Evolutionary conservation across 1,140 invertebrate genomes (phyloP).

Genomic region (Zaprionus davidi): DNA sequence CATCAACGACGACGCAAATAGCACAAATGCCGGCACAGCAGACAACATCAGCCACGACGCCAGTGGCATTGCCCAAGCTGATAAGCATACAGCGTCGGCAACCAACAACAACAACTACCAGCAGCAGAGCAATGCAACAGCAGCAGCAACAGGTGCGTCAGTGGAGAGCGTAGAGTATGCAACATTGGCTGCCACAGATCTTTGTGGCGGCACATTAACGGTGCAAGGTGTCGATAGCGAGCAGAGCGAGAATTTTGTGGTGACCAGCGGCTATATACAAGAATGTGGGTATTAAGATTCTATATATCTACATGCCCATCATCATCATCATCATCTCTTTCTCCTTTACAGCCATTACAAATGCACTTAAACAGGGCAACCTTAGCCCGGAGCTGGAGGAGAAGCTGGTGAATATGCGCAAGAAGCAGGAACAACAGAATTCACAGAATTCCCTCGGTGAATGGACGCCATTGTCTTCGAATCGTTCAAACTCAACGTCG

Average conservation of each 20-base stretch:
- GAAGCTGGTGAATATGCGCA: conserved; percentile 93
- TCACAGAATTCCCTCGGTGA: conserved; percentile 83
- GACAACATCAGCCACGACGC: conserved; percentile 35
- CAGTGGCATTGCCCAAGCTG: conserved; percentile 59
- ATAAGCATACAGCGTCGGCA: conserved; percentile 50
- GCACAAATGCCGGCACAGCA: conserved; percentile 40
- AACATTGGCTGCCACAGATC: conserved; percentile 19
- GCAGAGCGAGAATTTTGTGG: conserved; percentile 87
- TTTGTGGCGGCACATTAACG: conserved; percentile 2
- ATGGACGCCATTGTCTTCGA: conserved; percentile 55
- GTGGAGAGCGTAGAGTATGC: conserved; percentile 58
- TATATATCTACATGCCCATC: background rate
- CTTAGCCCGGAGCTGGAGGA: conserved; percentile 97
- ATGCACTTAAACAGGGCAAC: conserved; percentile 93
- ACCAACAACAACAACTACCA: background rate
- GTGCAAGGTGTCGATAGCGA: conserved; percentile 35
- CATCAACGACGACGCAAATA: conserved; percentile 24
- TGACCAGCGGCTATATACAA: conserved; percentile 95
- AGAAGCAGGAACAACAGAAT: conserved; percentile 93
- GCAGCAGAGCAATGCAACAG: conserved; percentile 18
- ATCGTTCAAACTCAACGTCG: conserved; percentile 26
- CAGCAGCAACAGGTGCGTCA: conserved; percentile 25
- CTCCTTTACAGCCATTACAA: conserved; percentile 89
- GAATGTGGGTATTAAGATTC: conserved; percentile 85
- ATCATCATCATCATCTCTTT: background rate